Base-by-base conservation (phyloP, 2,797 vertebrate genomes). In the Rousettus madagascariensis region DNA sequence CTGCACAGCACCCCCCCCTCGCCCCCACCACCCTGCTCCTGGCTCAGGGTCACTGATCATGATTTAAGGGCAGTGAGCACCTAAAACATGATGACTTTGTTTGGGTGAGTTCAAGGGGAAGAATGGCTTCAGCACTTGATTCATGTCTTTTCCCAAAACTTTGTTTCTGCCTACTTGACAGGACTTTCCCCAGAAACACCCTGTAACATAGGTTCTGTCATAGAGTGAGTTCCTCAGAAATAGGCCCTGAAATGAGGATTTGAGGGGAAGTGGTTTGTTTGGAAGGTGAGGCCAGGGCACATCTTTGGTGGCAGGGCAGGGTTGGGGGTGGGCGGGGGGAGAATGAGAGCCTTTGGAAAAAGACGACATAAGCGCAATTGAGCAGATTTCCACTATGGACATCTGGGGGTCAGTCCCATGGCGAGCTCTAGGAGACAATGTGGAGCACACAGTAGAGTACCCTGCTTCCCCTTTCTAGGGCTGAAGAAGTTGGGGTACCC, bases 281-380 rank as follows among this genome's bases (percentile, higher is more conserved):
- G 26, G 36, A 43, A 84, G 63, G 19, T 22, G 22, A 41, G 15
- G 30, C 72, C 3, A 38, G 49, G 46, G 24, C 1, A 6, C 38
- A 28, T 12, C n/a, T 1, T 22, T 10, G 30, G 59, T 28, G 28
- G 13, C 17, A 6, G 0, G 1, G 13, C 15, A 13, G 13, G 24
- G 24, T 17, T n/a, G 26, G 24, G 16, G 38, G 38, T 38, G 38
- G 38, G 6, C 38, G 6, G 38, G 38, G 0, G 0, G 11, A n/a
- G 36, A n/a, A 30, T n/a, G 28, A 63, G 59, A 30, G 0, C 10
- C 20, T 57, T 28, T 17, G 57, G 10, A 19, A 49, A 24, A 26
- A 41, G 38, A 15, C 6, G 28, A 16, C 6, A 20, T 3, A 59
- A 13, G 12, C 24, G 24, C 30, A 9, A 2, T 59, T 43, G 49